Percentiles rank a stretch among this genome's conserved stretches.
phyloP scores from a whole-genome alignment of 2,888 invertebrate genomes.

The Proisotoma minuta region DNA sequence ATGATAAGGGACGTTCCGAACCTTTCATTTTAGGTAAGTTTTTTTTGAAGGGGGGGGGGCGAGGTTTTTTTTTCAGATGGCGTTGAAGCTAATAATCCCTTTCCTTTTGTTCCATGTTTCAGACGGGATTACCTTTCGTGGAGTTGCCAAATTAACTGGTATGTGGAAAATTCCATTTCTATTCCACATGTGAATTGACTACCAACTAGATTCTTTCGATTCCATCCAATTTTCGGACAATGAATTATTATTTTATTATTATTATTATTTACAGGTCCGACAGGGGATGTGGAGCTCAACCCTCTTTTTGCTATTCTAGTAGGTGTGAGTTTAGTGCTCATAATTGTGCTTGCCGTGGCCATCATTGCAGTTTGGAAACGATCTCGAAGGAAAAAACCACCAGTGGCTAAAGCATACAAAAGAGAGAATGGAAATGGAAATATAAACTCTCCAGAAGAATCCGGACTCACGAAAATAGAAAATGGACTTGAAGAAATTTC shows the following conservation, averaged over 20 bases:
- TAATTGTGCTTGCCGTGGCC: constrained; percentile 41
- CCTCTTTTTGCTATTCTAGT: constrained; percentile 46
- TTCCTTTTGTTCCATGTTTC: constrained; percentile 51
- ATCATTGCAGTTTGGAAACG: constrained; percentile 46
- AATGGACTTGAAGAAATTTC: constrained; percentile 44
- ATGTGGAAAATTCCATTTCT: constrained; percentile 48
- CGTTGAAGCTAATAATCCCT: not conserved
- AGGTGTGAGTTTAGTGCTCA: constrained; percentile 42
- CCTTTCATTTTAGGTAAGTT: constrained; percentile 77
- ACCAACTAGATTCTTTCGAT: not conserved
- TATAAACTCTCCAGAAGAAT: constrained; percentile 28
- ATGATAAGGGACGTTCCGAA: constrained; percentile 81
- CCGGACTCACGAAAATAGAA: constrained; percentile 43
- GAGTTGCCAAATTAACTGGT: constrained; percentile 83
- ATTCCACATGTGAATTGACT: not conserved
- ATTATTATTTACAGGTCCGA: constrained; percentile 37
- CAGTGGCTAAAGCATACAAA: constrained; percentile 36
- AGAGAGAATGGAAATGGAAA: constrained; percentile 37
- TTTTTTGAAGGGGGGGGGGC: too few species aligned
- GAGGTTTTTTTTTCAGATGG: not conserved
- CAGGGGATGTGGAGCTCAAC: constrained; percentile 38
- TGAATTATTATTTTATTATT: too few species aligned
- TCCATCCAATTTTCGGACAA: too few species aligned
- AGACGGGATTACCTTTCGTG: constrained; percentile 77
- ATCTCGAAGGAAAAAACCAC: constrained; percentile 44